phyloP scores from a whole-genome alignment of 1,140 invertebrate species.

The Halictus rubicundus region DNA sequence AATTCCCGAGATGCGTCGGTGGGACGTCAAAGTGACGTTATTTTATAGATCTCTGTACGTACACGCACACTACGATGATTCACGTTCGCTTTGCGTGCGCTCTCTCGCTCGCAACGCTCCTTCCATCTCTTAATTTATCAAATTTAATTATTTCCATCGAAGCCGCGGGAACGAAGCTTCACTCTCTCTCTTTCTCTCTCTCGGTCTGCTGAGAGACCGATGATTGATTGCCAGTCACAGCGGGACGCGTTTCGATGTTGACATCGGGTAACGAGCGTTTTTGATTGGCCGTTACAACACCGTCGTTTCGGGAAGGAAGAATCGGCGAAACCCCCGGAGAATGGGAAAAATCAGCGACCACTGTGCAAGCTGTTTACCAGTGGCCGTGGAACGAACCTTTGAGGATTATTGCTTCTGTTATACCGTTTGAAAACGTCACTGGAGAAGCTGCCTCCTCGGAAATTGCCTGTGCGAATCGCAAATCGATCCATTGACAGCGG shows the following conservation, averaged over 20 bases:
- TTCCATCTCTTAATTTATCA: constrained; percentile 8
- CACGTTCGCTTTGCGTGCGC: neutral
- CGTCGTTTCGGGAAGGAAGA: too few species aligned
- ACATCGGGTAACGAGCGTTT: neutral
- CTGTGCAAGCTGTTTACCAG: too few species aligned
- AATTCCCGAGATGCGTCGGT: neutral
- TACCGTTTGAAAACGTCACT: too few species aligned
- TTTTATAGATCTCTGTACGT: neutral
- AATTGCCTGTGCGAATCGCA: too few species aligned
- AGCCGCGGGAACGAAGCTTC: too few species aligned
- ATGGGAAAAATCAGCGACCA: too few species aligned
- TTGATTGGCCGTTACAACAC: neutral
- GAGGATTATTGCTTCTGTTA: too few species aligned
- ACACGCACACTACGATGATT: constrained; percentile 25
- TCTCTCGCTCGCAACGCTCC: neutral
- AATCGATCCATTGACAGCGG: too few species aligned
- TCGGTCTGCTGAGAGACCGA: neutral
- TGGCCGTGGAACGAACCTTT: too few species aligned
- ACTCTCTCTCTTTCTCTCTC: too few species aligned
- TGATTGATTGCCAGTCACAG: neutral
- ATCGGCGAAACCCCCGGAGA: too few species aligned
- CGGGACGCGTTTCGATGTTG: neutral
- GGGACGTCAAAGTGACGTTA: constrained; percentile 1
- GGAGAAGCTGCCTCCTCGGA: too few species aligned
- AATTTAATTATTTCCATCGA: neutral